A percentile compares a stretch with the other conserved stretches of the same genome.
Evolutionary conservation across 2,888 invertebrate species (phyloP).

Genomic region (Nephrocerus scutellatus): DNA sequence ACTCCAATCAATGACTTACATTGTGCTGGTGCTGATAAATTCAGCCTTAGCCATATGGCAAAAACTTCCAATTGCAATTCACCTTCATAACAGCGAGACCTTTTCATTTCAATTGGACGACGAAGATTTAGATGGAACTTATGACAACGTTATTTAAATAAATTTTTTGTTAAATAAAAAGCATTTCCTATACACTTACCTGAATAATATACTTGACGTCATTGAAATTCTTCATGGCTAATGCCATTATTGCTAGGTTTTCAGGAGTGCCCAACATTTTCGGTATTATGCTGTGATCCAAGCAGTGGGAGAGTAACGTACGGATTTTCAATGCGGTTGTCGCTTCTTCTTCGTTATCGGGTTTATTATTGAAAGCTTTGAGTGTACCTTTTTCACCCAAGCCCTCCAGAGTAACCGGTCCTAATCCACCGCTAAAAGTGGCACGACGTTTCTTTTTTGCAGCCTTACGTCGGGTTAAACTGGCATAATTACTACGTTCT

Average conservation of each 20-base stretch:
- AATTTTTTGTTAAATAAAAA: not conserved
- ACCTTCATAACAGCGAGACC: too few relatives aligned
- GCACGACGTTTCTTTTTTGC: conserved; percentile 35
- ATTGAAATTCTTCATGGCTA: conserved; percentile 64
- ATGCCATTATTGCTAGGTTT: conserved; percentile 66
- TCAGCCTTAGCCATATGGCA: too few relatives aligned
- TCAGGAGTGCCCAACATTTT: conserved; percentile 68
- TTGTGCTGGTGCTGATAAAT: too few relatives aligned
- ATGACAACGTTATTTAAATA: conserved; percentile 1
- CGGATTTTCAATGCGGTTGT: conserved; percentile 9
- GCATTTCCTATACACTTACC: conserved; percentile 50
- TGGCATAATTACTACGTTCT: conserved; percentile 35
- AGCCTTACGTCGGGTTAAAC: conserved; percentile 36
- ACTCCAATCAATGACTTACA: too few relatives aligned
- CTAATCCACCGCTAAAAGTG: conserved; percentile 35
- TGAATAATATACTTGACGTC: conserved; percentile 73
- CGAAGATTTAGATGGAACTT: too few relatives aligned
- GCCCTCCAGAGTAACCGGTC: too few relatives aligned
- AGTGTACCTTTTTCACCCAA: conserved; percentile 17
- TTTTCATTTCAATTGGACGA: too few relatives aligned
- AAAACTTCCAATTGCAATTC: too few relatives aligned
- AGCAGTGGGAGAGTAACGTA: conserved; percentile 10
- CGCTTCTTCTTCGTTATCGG: too few relatives aligned
- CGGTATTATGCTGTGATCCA: conserved; percentile 38
- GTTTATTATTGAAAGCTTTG: conserved; percentile 4